Conservation (phyloP, 92 coral and sea anemone genomes). For the Micromussa lordhowensis region DNA sequence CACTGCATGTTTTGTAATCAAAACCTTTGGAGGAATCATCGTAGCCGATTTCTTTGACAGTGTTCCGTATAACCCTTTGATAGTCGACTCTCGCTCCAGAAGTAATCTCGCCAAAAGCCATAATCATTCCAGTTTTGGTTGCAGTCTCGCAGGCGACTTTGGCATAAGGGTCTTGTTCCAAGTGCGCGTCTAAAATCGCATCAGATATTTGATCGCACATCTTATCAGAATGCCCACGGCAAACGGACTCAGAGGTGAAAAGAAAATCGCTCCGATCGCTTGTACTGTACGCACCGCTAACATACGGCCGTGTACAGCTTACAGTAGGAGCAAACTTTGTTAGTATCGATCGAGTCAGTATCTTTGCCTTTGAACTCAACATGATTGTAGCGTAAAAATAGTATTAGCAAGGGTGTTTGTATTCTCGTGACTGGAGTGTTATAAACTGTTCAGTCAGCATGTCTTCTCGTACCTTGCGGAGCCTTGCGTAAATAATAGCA, state of each 20-base stretch:
- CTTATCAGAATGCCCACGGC: constrained; percentile 86
- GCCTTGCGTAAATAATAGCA: not conserved
- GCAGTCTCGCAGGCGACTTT: constrained; percentile 93
- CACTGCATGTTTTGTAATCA: constrained; percentile 92
- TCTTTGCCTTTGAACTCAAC: constrained; percentile 14
- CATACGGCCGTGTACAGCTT: constrained; percentile 14
- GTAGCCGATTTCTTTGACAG: constrained; percentile 83
- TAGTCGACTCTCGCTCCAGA: constrained; percentile 82
- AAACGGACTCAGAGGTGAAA: constrained; percentile 91
- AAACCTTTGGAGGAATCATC: constrained; percentile 90
- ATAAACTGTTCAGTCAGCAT: too few species aligned
- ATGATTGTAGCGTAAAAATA: not conserved
- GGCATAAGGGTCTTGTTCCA: constrained; percentile 80
- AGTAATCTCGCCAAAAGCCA: constrained; percentile 87
- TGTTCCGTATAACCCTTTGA: constrained; percentile 83
- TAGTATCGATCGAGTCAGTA: not conserved
- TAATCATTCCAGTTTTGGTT: constrained; percentile 80
- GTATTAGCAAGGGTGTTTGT: not conserved
- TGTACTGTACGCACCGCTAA: constrained; percentile 74
- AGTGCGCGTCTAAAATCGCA: constrained; percentile 89
- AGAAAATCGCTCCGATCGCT: constrained; percentile 75
- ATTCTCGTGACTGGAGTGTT: not conserved
- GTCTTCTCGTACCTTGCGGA: not conserved
- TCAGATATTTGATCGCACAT: constrained; percentile 95
- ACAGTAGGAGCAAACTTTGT: not conserved